Evolutionary conservation across 2,888 invertebrate species (phyloP).

Genomic region (Sinodicranocentrus sp.): DNA sequence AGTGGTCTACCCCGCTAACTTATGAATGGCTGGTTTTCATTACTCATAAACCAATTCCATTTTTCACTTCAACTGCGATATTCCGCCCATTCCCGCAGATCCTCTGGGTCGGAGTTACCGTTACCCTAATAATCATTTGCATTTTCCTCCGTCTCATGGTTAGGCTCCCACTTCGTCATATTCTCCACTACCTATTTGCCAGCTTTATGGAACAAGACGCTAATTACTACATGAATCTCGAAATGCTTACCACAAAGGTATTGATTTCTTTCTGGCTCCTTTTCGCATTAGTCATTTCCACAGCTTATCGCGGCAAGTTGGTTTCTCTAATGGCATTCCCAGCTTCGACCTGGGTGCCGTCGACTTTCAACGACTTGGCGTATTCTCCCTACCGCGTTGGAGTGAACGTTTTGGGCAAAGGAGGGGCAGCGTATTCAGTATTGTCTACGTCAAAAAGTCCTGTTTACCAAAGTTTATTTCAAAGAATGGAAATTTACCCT

Average conservation of each 20-base stretch:
- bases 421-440: slow-evolving; percentile 23
- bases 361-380: slow-evolving; percentile 63
- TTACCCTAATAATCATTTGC: neutral
- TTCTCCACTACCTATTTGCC: slow-evolving; percentile 18
- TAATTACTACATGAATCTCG: neutral
- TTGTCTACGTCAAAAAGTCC: slow-evolving; percentile 19
- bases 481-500: slow-evolving; percentile 25
- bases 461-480: neutral
- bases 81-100: neutral
- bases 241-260: neutral
- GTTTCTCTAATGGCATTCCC: slow-evolving; percentile 53
- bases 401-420: slow-evolving; percentile 60
- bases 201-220: slow-evolving; percentile 41
- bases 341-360: slow-evolving; percentile 45
- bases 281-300: slow-evolving; percentile 20
- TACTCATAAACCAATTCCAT: slow-evolving; percentile 5
- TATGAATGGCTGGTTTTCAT: slow-evolving; percentile 45
- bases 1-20: slow-evolving; percentile 1
- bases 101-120: slow-evolving; percentile 29
- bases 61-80: slow-evolving; percentile 3
- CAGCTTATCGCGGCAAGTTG: slow-evolving; percentile 50
- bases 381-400: slow-evolving; percentile 56
- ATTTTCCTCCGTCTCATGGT: neutral
- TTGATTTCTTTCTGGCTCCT: slow-evolving; percentile 37
- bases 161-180: too few relatives aligned